Percentiles rank a stretch among this genome's conserved stretches.
phyloP scores from a whole-genome alignment of 2,113 vertebrate species.

The Tachysurus vachellii region DNA sequence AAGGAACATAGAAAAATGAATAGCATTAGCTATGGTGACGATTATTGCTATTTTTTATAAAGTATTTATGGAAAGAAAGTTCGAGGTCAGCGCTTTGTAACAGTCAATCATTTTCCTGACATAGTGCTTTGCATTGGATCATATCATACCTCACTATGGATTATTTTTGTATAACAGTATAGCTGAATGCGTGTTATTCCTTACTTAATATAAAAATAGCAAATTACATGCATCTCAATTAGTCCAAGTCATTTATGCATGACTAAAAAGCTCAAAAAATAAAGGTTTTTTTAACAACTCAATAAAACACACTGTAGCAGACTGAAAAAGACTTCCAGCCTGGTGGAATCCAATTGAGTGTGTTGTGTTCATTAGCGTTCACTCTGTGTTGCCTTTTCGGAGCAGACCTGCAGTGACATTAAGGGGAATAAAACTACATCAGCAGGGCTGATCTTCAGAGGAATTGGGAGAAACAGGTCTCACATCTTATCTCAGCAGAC shows the following conservation, averaged over 20 bases:
- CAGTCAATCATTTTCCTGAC: background rate
- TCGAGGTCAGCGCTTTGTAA: background rate
- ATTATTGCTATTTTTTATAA: background rate
- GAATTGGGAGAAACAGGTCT: conserved; percentile 77
- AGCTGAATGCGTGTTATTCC: background rate
- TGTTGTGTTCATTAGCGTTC: conserved; percentile 67
- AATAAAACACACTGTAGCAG: conserved; percentile 8
- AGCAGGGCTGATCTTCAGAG: conserved; percentile 77
- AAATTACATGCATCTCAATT: conserved; percentile 31
- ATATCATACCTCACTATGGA: background rate
- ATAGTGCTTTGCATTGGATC: background rate
- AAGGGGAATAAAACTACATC: conserved; percentile 73
- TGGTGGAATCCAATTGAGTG: conserved; percentile 17
- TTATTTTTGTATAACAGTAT: background rate
- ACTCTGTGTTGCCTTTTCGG: conserved; percentile 66
- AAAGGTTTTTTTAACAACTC: background rate
- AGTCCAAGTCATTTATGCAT: conserved; percentile 2
- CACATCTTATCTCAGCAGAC: conserved; percentile 87
- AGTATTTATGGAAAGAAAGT: background rate
- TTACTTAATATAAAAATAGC: conserved; percentile 29
- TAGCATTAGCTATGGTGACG: background rate
- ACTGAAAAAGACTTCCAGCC: background rate
- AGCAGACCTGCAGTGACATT: conserved; percentile 74
- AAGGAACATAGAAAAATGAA: background rate
- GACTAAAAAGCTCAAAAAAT: background rate